Evolutionary conservation across 2,888 invertebrate species (phyloP), one percentile per base, ranked within the genome.

Genomic region (Malthinus seriepunctatus): DNA sequence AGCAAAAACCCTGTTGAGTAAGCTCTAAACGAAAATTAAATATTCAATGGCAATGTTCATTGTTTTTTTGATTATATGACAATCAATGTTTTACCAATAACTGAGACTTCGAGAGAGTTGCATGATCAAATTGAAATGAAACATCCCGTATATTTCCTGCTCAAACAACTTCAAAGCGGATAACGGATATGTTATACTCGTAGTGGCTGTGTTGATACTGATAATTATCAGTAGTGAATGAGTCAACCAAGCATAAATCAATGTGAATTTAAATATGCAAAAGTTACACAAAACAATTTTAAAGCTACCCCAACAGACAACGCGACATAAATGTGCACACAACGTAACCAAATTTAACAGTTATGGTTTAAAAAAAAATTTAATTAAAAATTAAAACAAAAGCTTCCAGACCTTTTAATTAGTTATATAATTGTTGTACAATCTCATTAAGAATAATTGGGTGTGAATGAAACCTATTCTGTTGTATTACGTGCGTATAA

Each of bases 211-310:
- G 39, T 14, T 15, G 23, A 42, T 42, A 42, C n/a, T 15, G 39
- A 42, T 42, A 42, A 42, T 23, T 42, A 42, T 42, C 15, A 9
- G n/a, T 42, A 12, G 39, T 15, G 15, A 42, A 42, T 42, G 39
- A 42, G n/a, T 23, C 23, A 42, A 11, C 23, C 15, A 42, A 9
- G 14, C 39, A 42, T n/a, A 42, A 42, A 42, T 23, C 23, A 42
- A 15, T 42, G 14, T n/a, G 15, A 42, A n/a, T 15, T n/a, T 12
- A 15, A 42, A 9, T 15, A 12, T 6, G 14, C 39, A 15, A n/a
- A n/a, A 23, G 23, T 23, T 23, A n/a, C 23, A 5, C 23, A 23
- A 42, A 42, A 9, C 15, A 14, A 42, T 14, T 3, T 23, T 23
- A 15, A 42, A 42, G 23, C 39, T 15, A 42, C 39, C 39, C 39